phyloP scores from a whole-genome alignment of 2,888 invertebrate genomes.

The Drosophila aldrichi region DNA sequence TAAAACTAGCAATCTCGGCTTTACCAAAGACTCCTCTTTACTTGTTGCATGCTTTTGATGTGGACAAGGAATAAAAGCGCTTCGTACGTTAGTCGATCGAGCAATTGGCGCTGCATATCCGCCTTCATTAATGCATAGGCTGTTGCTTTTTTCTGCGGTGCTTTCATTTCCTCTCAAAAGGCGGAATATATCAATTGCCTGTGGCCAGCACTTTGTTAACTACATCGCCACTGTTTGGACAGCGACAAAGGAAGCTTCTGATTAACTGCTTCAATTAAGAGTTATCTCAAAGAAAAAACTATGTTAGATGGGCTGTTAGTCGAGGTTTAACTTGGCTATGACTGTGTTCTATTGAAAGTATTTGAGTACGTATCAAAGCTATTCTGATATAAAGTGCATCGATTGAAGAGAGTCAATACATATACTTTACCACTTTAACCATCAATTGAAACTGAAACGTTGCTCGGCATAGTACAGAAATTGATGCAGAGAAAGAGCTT shows the following conservation, averaged over 20 bases:
- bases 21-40: background rate
- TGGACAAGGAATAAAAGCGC: no score
- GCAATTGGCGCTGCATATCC: background rate
- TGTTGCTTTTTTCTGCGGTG: no score
- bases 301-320: background rate
- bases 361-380: no score
- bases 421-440: no score
- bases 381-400: no score
- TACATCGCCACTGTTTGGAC: background rate
- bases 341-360: background rate
- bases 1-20: background rate
- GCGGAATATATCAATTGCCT: background rate
- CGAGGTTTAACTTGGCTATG: background rate
- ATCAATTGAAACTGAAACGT: no score
- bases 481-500: no score
- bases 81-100: background rate
- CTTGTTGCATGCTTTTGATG: background rate
- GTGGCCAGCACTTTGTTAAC: background rate
- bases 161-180: background rate
- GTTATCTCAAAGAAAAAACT: background rate
- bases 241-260: background rate
- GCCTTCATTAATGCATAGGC: background rate
- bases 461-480: no score
- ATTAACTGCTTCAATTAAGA: background rate
- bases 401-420: no score